Conservation (phyloP, 2,797 vertebrate species). For the Onychomys arenicola region DNA sequence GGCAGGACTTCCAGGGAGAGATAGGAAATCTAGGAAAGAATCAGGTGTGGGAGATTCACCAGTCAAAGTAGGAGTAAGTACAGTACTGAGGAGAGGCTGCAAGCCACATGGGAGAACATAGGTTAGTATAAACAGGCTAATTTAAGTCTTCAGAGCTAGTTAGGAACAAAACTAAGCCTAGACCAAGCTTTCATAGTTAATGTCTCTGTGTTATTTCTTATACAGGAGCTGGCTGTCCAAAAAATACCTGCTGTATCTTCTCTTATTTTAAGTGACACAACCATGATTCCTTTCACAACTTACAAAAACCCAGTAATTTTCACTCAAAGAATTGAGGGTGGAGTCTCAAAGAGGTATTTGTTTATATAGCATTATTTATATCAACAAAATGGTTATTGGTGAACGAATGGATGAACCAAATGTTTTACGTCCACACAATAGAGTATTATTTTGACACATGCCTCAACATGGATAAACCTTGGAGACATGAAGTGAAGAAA, state of each 20-base stretch:
- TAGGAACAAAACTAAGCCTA: too few species aligned
- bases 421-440: neutral
- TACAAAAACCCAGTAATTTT: slow-evolving; percentile 31
- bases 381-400: neutral
- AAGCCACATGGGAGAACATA: too few species aligned
- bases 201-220: too few species aligned
- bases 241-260: neutral
- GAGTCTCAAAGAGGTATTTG: neutral
- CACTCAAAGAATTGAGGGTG: neutral
- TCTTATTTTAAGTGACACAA: slow-evolving; percentile 7
- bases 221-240: too few species aligned
- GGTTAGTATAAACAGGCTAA: too few species aligned
- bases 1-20: too few species aligned
- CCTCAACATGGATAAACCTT: neutral
- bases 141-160: too few species aligned
- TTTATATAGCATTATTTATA: neutral
- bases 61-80: too few species aligned
- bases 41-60: too few species aligned
- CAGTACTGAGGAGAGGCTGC: too few species aligned
- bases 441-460: neutral
- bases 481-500: neutral
- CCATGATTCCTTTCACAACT: neutral
- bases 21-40: too few species aligned
- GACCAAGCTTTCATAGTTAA: too few species aligned
- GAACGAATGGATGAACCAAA: neutral